Conservation (phyloP, 1,140 invertebrate genomes). For the Harpegnathos saltator region DNA sequence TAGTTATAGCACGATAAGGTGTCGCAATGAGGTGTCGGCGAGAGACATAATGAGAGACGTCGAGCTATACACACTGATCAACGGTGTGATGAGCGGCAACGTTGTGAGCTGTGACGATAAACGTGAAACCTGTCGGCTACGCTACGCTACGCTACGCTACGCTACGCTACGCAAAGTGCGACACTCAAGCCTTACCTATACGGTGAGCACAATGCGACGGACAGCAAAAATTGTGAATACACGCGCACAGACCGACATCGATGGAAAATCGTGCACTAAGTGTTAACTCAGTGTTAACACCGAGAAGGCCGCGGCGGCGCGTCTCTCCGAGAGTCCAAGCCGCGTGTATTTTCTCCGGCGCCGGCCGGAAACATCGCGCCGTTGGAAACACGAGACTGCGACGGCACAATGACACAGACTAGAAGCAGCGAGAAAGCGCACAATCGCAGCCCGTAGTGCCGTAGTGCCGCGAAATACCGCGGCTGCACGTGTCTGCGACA, state of each 20-base stretch:
- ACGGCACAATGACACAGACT: too few species aligned
- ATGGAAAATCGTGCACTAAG: slow-evolving; percentile 31
- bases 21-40: too few species aligned
- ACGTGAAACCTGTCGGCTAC: slow-evolving; percentile 30
- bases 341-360: too few species aligned
- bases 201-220: slow-evolving; percentile 45
- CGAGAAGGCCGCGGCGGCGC: neutral
- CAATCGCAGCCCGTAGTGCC: too few species aligned
- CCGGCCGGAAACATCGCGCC: too few species aligned
- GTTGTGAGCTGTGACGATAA: neutral
- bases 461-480: neutral
- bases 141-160: slow-evolving; percentile 34
- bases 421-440: neutral
- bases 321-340: too few species aligned
- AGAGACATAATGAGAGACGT: slow-evolving; percentile 17
- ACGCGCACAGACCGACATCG: slow-evolving; percentile 38
- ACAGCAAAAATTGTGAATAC: slow-evolving; percentile 41
- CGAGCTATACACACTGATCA: slow-evolving; percentile 17
- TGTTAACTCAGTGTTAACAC: neutral
- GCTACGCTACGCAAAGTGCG: slow-evolving; percentile 29
- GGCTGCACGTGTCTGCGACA: neutral
- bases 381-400: too few species aligned
- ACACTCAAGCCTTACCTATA: slow-evolving; percentile 63
- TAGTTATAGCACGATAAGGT: slow-evolving; percentile 14
- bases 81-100: slow-evolving; percentile 4